Percentiles rank a stretch among this genome's conserved stretches.
Conservation (phyloP, 2,113 vertebrate species). For the Rousettus leschenaultii region DNA sequence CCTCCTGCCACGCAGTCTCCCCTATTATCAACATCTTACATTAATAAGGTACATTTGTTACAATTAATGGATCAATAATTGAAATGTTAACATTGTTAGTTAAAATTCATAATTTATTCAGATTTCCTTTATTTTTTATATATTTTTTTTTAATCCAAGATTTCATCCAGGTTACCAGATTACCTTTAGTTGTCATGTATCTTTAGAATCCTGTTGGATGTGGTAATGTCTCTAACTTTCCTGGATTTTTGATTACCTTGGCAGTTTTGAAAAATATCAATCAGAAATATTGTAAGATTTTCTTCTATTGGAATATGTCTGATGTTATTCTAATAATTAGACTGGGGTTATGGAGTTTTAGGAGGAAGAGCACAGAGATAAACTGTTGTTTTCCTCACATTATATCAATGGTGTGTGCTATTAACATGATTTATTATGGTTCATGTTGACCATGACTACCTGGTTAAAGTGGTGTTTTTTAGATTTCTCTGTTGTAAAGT, state of each 20-base stretch:
- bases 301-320: background rate
- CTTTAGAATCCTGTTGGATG: background rate
- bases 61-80: background rate
- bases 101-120: background rate
- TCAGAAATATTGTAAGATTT: background rate
- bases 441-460: too few species aligned
- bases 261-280: too few species aligned
- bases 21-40: background rate
- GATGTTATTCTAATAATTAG: background rate
- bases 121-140: background rate
- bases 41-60: background rate
- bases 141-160: background rate
- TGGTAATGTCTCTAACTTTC: too few species aligned
- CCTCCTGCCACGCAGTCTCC: too few species aligned
- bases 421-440: too few species aligned
- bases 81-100: background rate
- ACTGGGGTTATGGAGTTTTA: background rate
- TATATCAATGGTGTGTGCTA: background rate
- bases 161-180: background rate
- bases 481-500: background rate
- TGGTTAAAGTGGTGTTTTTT: too few species aligned
- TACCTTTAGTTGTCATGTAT: background rate
- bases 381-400: background rate
- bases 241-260: too few species aligned
- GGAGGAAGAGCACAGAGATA: background rate